Evolutionary conservation across 2,797 vertebrate species (phyloP).

Genomic region (Pangasius krempfi): DNA sequence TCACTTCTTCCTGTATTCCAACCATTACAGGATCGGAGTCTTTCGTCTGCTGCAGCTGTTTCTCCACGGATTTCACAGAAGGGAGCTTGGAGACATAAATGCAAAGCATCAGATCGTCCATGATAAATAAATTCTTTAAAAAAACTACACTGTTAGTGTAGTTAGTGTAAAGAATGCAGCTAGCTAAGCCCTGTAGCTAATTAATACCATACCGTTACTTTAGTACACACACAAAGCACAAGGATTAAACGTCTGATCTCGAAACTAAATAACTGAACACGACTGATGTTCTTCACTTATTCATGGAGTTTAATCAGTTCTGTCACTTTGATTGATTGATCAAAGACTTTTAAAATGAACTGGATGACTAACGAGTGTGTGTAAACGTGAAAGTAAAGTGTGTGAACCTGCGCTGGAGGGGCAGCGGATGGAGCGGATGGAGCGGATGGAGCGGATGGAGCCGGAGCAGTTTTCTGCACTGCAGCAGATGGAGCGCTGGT

Average conservation of each 20-base stretch:
- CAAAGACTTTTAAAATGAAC: background rate
- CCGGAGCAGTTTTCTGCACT: constrained; percentile 77
- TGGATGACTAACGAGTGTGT: background rate
- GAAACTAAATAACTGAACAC: background rate
- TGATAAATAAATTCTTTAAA: background rate
- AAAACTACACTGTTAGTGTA: background rate
- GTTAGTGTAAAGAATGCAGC: no score
- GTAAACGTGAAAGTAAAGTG: background rate
- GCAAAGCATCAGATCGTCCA: background rate
- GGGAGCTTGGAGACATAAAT: constrained; percentile 60
- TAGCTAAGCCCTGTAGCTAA: background rate
- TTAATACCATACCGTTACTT: background rate
- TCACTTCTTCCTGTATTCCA: constrained; percentile 92
- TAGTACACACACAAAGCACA: background rate
- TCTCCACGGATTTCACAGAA: constrained; percentile 76
- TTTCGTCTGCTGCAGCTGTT: constrained; percentile 83
- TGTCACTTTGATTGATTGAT: background rate
- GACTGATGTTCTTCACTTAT: background rate
- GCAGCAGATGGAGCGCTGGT: constrained; percentile 61
- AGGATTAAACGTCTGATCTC: background rate
- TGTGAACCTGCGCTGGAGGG: constrained; percentile 77
- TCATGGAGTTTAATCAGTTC: background rate
- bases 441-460: constrained; percentile 67
- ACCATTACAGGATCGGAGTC: constrained; percentile 88
- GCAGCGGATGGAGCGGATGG: constrained; percentile 60